These are phyloP conservation scores for Haliclona indistincta DNA, from an alignment of 37 sponge, comb jelly and placozoan species.

Conservation along the genomic window DNA sequence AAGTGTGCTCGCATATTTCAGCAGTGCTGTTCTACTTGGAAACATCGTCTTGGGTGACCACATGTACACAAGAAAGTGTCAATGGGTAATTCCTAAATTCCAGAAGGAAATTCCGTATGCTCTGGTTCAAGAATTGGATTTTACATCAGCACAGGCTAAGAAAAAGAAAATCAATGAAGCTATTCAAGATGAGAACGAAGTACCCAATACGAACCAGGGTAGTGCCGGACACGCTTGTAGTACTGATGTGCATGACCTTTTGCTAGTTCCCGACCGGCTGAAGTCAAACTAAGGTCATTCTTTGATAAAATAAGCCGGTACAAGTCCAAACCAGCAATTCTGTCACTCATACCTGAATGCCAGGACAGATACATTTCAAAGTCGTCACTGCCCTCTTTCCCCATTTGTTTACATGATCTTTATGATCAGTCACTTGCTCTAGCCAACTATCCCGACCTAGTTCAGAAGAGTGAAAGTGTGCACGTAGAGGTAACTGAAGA, in stretches of 20 bases:
- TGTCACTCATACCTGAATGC: slow-evolving; percentile 16
- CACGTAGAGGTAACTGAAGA: slow-evolving; percentile 7
- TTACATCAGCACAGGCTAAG: slow-evolving; percentile 11
- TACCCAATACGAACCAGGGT: too few species aligned
- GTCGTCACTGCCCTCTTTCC: background rate
- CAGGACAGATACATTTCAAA: slow-evolving; percentile 8
- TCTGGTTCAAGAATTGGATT: slow-evolving; percentile 14
- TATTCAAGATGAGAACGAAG: too few species aligned
- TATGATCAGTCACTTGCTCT: background rate
- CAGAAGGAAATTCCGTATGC: slow-evolving; percentile 7
- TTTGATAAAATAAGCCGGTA: background rate
- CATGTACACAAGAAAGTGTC: slow-evolving; percentile 24
- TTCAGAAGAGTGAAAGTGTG: slow-evolving; percentile 8
- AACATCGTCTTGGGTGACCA: background rate
- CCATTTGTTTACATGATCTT: background rate
- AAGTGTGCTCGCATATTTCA: slow-evolving; percentile 34
- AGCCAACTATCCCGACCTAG: slow-evolving; percentile 4
- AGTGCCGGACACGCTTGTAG: background rate
- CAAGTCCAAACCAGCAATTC: slow-evolving; percentile 18
- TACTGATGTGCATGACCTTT: background rate
- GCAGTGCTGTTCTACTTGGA: slow-evolving; percentile 28
- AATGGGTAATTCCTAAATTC: slow-evolving; percentile 16
- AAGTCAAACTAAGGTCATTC: background rate
- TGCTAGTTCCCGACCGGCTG: too few species aligned
- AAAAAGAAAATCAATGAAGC: slow-evolving; percentile 10